Evolutionary conservation across 1,140 invertebrate species (phyloP).

Genomic region (Pentalonia nigronervosa): DNA sequence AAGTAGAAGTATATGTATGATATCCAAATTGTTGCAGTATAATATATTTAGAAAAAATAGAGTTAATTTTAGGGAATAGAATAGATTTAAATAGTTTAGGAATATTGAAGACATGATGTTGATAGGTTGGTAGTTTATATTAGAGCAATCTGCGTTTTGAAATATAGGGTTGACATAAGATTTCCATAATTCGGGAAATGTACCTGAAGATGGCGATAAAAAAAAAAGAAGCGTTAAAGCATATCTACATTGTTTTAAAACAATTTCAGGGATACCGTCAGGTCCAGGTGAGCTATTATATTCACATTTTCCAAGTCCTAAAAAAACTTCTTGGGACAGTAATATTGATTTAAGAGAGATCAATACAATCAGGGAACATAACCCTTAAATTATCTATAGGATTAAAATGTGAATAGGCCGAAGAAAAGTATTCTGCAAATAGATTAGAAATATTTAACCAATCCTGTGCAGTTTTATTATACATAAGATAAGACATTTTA

Average conservation of each 20-base stretch:
- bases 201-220: background rate
- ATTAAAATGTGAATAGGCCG: background rate
- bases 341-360: background rate
- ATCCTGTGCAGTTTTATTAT: background rate
- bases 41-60: slow-evolving; percentile 28
- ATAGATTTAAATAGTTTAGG: slow-evolving; percentile 48
- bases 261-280: background rate
- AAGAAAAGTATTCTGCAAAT: slow-evolving; percentile 15
- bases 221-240: background rate
- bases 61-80: background rate
- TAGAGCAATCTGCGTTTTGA: too few relatives aligned
- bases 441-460: background rate
- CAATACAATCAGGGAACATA: background rate
- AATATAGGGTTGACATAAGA: background rate
- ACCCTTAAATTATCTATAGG: background rate
- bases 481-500: too few relatives aligned
- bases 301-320: background rate
- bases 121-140: background rate
- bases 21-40: slow-evolving; percentile 33
- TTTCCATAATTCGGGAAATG: background rate
- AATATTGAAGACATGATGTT: background rate
- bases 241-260: background rate
- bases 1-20: background rate
- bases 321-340: background rate
- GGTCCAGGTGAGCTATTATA: background rate